phyloP scores from a whole-genome alignment of 23 tunicate genomes.

The Diplosoma virens region DNA sequence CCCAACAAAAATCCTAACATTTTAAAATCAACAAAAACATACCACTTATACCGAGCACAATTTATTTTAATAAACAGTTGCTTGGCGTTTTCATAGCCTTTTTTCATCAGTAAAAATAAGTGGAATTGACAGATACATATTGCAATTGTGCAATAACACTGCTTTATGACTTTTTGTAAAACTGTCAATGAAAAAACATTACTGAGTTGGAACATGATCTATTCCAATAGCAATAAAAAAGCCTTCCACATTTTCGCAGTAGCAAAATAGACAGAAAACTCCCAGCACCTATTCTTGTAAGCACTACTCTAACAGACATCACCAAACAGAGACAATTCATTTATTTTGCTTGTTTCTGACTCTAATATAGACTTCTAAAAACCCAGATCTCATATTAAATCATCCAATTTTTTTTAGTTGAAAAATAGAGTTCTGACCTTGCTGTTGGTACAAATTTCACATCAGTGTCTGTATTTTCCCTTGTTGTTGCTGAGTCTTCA shows the following conservation, averaged over 20 bases:
- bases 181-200: constrained; percentile 26
- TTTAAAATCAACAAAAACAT: constrained; percentile 33
- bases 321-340: no score
- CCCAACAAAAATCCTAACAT: constrained; percentile 2
- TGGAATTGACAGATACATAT: constrained; percentile 20
- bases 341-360: no score
- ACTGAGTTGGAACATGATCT: constrained; percentile 10
- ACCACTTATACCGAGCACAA: constrained; percentile 18
- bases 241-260: constrained; percentile 2
- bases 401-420: no score
- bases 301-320: no score
- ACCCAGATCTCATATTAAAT: no score
- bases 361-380: no score
- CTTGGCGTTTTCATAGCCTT: constrained; percentile 6
- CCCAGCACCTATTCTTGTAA: no score
- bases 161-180: constrained; percentile 9
- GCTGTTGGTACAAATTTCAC: no score
- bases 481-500: no score
- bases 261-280: no score
- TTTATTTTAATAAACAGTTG: background rate
- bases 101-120: constrained; percentile 4
- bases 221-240: constrained; percentile 1
- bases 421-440: no score
- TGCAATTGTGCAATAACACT: constrained; percentile 16
- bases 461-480: no score